Conservation (phyloP, 2,888 invertebrate genomes). For the Axea sp. region DNA sequence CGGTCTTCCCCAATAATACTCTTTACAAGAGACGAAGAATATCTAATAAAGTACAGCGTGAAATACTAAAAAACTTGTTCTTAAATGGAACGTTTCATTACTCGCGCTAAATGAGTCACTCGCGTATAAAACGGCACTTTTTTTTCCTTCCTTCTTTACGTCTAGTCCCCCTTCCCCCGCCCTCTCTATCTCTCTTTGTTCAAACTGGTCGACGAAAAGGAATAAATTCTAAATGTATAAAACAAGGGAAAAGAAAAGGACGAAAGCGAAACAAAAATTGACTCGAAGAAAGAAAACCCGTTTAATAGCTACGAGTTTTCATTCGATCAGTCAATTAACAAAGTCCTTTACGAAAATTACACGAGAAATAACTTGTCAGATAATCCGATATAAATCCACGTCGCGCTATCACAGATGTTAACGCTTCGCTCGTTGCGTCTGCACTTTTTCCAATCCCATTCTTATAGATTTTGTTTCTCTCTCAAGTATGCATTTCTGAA, state of each 20-base stretch:
- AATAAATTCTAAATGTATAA: background rate
- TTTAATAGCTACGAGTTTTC: no score
- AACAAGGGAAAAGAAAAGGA: background rate
- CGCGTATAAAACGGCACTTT: no score
- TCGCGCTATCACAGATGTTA: constrained; percentile 19
- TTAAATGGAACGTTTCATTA: constrained; percentile 39
- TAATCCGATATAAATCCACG: constrained; percentile 36
- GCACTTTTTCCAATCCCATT: no score
- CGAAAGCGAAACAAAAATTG: background rate
- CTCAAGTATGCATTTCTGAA: constrained; percentile 3
- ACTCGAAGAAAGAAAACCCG: no score
- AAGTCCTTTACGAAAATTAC: constrained; percentile 23
- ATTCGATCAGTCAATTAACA: constrained; percentile 33
- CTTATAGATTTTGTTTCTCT: no score
- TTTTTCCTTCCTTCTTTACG: no score
- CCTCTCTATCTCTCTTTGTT: no score
- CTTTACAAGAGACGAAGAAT: constrained; percentile 51
- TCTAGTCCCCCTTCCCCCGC: no score
- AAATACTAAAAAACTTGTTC: constrained; percentile 67
- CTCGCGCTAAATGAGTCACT: no score
- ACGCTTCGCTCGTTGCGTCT: constrained; percentile 26
- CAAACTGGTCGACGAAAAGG: no score
- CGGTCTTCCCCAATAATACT: constrained; percentile 39
- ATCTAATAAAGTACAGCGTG: constrained; percentile 70
- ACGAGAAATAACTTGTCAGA: constrained; percentile 11